phyloP scores from a whole-genome alignment of 2,113 vertebrate species.

The Phrynosoma blainvillii region DNA sequence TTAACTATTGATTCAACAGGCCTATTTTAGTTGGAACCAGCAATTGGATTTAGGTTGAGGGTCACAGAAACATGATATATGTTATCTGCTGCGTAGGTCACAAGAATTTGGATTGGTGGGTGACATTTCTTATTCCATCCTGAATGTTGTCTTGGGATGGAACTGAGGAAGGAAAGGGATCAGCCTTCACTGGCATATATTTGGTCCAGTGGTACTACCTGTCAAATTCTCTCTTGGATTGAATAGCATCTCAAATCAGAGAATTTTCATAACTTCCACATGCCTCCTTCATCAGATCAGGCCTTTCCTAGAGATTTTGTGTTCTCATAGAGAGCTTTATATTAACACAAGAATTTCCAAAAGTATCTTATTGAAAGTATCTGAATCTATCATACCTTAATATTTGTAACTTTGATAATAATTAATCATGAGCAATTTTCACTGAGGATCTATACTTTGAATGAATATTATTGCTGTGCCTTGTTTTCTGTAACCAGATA shows the following conservation, averaged over 20 bases:
- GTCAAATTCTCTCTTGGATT: neutral
- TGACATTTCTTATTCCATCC: too few relatives aligned
- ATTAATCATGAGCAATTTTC: neutral
- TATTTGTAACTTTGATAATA: neutral
- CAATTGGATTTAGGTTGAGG: too few relatives aligned
- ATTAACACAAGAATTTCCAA: neutral
- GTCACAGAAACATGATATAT: too few relatives aligned
- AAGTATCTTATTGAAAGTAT: neutral
- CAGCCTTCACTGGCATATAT: too few relatives aligned
- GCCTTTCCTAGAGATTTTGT: neutral
- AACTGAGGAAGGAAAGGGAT: neutral
- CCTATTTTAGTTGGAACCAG: too few relatives aligned
- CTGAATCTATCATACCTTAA: neutral
- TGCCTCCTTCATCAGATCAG: neutral
- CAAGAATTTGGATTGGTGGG: too few relatives aligned
- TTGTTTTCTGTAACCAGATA: conserved; percentile 9
- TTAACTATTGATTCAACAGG: too few relatives aligned
- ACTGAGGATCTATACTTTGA: neutral
- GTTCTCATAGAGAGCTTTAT: conserved; percentile 21
- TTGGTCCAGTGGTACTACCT: neutral
- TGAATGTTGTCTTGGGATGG: too few relatives aligned
- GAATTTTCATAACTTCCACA: neutral
- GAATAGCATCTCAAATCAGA: neutral
- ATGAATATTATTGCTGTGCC: conserved; percentile 19
- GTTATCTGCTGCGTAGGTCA: too few relatives aligned